Evolutionary conservation across 2,113 vertebrate species (phyloP).

Genomic region (Forbesichthys papilliferus): DNA sequence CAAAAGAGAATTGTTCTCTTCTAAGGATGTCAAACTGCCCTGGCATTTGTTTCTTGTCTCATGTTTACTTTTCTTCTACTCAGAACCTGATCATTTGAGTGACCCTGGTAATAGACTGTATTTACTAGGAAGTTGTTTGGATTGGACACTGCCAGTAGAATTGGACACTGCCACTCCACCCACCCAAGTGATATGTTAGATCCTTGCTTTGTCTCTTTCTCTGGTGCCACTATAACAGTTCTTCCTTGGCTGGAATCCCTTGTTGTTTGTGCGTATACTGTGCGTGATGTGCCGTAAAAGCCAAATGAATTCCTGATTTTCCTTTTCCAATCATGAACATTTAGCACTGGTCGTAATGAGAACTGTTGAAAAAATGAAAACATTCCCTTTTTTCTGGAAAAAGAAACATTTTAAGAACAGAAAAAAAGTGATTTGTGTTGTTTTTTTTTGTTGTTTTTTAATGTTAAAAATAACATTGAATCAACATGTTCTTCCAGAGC

Average conservation of each 20-base stretch:
- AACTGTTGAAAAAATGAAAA: conserved; percentile 44
- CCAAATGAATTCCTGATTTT: conserved; percentile 52
- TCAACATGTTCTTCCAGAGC: conserved; percentile 66
- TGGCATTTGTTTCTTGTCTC: conserved; percentile 14
- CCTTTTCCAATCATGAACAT: conserved; percentile 25
- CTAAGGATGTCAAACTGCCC: conserved; percentile 1
- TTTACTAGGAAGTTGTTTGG: conserved; percentile 25
- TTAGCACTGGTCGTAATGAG: conserved; percentile 38
- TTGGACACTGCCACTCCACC: conserved; percentile 38
- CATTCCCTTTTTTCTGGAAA: conserved; percentile 22
- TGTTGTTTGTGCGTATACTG: conserved; percentile 73
- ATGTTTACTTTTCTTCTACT: conserved; percentile 21
- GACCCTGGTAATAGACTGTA: conserved; percentile 22
- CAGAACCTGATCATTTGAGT: conserved; percentile 39
- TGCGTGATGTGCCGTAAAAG: conserved; percentile 78
- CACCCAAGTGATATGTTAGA: conserved; percentile 25
- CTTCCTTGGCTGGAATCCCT: conserved; percentile 69
- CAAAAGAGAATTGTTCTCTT: conserved; percentile 22
- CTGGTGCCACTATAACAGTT: conserved; percentile 69
- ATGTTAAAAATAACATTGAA: conserved; percentile 51
- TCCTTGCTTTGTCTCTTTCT: conserved; percentile 51
- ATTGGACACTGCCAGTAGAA: conserved; percentile 7
- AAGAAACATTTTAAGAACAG: conserved; percentile 40
- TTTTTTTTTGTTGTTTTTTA: conserved; percentile 47
- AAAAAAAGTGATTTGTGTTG: conserved; percentile 56